Base-by-base conservation (phyloP, 2,797 vertebrate genomes). In the Falco cherrug region DNA sequence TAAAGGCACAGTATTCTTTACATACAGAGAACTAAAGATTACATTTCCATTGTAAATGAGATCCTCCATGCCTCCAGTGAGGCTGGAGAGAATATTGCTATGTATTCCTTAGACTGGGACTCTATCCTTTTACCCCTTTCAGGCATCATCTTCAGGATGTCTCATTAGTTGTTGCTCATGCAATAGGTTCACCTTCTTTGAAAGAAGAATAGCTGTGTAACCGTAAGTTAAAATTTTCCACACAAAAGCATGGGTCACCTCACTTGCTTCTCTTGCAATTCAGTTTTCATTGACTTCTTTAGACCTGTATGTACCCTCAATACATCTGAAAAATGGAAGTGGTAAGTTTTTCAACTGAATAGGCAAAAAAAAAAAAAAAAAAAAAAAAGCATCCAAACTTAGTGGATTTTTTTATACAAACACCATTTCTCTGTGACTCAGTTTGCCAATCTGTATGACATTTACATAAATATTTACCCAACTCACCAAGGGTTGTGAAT, bases 391-490 rank as follows among this genome's bases (percentile, higher is more conserved):
- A 56, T 63, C 25, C 57, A 81, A 73, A 90, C 50, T 67, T 80
- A 31, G 10, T 71, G 75, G 5, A 17, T 39, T 20, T 94, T 95
- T 82, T 75, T 85, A 70, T 70, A 92, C 19, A 74, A 63, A 77
- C 14, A 82, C 19, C 65, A 75, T 47, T 87, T 90, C 48, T 84
- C 28, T 75, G 24, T 92, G 31, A 84, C 56, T 96, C 68, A 68
- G 35, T 82, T 91, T 96, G 43, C 70, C 91, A 91, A 77, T 93
- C 60, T 93, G 17, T 56, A 41, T 92, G 73, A 80, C 84, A 53
- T 80, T 70, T 68, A 63, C 25, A 68, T 87, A 79, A 96, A 94
- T 74, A 95, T 67, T 93, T 90, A 71, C 50, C 51, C 64, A 41
- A 16, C 73, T 90, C 26, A 8, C 29, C 37, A 59, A 11, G 53